phyloP scores from a whole-genome alignment of 64 coral and sea anemone species.

The Platygyra sinensis region DNA sequence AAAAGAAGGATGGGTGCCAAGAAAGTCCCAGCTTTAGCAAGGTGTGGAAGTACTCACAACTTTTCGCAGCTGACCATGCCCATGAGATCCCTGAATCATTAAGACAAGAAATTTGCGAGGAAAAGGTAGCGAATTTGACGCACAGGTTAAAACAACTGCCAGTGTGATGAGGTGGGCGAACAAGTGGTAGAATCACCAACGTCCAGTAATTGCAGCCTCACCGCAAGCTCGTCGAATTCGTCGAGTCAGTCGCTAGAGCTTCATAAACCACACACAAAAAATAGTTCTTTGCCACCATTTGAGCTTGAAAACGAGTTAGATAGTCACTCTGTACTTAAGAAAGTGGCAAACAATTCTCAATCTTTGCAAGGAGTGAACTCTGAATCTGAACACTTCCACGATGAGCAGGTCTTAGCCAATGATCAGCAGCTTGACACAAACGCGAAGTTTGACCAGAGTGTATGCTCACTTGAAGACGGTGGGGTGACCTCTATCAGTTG shows the following conservation, averaged over 20 bases:
- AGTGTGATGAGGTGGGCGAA: constrained; percentile 10
- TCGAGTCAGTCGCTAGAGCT: background rate
- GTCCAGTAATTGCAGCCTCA: background rate
- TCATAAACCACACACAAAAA: background rate
- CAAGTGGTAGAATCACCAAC: background rate
- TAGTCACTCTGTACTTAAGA: background rate
- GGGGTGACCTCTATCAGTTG: no score
- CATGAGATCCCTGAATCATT: background rate
- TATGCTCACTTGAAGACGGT: no score
- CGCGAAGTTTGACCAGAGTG: no score
- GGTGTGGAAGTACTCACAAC: constrained; percentile 13
- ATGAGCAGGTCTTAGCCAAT: no score
- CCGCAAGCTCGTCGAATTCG: background rate
- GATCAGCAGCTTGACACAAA: no score
- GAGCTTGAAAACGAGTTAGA: background rate
- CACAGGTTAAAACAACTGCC: background rate
- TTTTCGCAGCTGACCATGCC: background rate
- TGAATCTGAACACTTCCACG: no score
- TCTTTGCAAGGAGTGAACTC: no score
- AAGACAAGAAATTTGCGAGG: background rate
- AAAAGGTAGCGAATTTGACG: background rate
- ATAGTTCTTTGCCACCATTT: background rate
- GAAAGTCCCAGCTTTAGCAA: constrained; percentile 9
- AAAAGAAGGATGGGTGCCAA: background rate
- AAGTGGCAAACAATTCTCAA: background rate